Base-by-base conservation (phyloP, 2,888 invertebrate species). In the Agrochola macilenta region DNA sequence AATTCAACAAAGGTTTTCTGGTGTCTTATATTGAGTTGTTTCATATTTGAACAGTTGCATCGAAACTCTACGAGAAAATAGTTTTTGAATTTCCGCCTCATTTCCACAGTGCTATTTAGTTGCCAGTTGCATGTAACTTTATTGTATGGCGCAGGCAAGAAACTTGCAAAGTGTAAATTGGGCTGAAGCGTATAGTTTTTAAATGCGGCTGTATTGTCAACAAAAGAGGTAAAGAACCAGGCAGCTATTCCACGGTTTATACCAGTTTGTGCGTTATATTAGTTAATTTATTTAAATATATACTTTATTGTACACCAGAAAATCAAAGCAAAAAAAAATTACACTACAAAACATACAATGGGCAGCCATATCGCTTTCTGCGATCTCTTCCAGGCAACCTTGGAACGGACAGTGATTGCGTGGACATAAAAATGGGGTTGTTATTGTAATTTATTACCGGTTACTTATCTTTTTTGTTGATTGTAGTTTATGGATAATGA, bases 381-480 rank as follows among this genome's bases (percentile, higher is more conserved):
- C 43, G 43, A 9, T 43, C 43, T 43, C 11, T 43, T 43, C 11
- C 43, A 43, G 43, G 43, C 12, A 43, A 43, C 11, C 43, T 43
- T 12, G 12, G 11, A 43, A 43, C 11, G 12, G 43, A 43, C 12
- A 43, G 43, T 43, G 43, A 43, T 43, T 2, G 43, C 43, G 43
- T 43, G 43, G 43, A 11, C 11, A 43, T 11, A 43, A 43, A 43
- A 11, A 43, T 43, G 11, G 43, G 43, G 43, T 43, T 43, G 43
- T 43, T 11, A 43, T 43, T 43, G 43, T 46, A 46, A 46, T 46
- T 39, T 20, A n/a, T 39, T 39, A 1, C 20, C 20, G 61, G n/a
- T 39, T 61, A 20, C 14, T 69, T 26, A 26, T 20, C 8, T 3
- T 57, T 54, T 46, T 74, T 57, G 74, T 74, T 74, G n/a, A 74